These are phyloP conservation scores for Furcula furcula DNA, from an alignment of 2,888 invertebrate genomes.

Conservation along the genomic window DNA sequence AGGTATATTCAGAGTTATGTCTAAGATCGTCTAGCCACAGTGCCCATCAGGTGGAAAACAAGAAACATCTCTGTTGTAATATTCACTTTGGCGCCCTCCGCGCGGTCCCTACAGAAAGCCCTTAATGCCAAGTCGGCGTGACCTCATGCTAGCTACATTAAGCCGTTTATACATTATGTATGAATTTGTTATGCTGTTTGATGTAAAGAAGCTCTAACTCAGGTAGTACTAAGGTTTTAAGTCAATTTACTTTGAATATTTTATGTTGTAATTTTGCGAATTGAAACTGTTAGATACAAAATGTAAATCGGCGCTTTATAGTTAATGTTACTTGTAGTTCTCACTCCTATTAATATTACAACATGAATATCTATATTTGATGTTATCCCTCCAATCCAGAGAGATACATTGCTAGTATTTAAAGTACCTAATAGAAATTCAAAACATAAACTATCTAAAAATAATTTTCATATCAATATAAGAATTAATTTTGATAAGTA, in stretches of 20 bases:
- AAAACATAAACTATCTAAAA: too few relatives aligned
- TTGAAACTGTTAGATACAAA: conserved; percentile 3
- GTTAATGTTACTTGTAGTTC: too few relatives aligned
- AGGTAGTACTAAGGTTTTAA: conserved; percentile 71
- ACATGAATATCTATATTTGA: too few relatives aligned
- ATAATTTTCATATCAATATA: too few relatives aligned
- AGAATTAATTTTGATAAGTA: too few relatives aligned
- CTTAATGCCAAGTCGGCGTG: conserved; percentile 78
- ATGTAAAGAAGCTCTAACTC: conserved; percentile 78
- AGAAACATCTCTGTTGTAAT: conserved; percentile 61
- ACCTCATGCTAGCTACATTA: conserved; percentile 80
- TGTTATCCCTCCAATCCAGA: too few relatives aligned
- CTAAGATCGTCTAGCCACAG: conserved; percentile 7
- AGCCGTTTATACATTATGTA: conserved; percentile 81
- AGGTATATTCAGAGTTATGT: neutral
- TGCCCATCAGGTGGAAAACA: conserved; percentile 35
- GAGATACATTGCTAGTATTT: too few relatives aligned
- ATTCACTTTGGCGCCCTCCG: conserved; percentile 70
- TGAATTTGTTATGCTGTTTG: conserved; percentile 81
- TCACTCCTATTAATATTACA: too few relatives aligned
- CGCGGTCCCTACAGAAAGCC: conserved; percentile 68
- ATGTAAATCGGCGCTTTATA: too few relatives aligned
- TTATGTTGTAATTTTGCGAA: conserved; percentile 24
- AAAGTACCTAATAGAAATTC: too few relatives aligned
- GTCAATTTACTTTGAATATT: conserved; percentile 49